Evolutionary conservation across 2,888 invertebrate species (phyloP).

Genomic region (Cotesia congregata): DNA sequence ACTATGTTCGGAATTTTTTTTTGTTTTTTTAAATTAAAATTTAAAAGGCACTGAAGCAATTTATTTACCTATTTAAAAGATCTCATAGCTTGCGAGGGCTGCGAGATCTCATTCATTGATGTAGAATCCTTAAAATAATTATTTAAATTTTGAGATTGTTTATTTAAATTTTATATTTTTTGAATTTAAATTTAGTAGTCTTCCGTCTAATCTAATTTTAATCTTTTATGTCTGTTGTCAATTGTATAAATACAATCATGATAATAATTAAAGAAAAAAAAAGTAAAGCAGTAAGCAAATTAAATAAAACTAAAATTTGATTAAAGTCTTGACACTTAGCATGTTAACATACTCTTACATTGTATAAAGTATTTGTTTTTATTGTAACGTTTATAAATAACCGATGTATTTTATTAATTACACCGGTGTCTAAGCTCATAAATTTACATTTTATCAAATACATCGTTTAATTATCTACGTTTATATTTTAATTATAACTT

Average conservation of each 20-base stretch:
- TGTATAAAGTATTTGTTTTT: constrained; percentile 45
- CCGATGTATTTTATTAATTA: constrained; percentile 33
- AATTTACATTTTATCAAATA: not conserved
- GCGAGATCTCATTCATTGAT: not conserved
- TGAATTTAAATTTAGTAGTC: not conserved
- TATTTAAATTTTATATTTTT: not conserved
- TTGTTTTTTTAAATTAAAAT: not conserved
- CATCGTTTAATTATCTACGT: not conserved
- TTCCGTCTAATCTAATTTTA: constrained; percentile 10
- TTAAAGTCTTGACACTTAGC: constrained; percentile 40
- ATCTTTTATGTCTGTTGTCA: constrained; percentile 14
- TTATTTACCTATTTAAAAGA: not conserved
- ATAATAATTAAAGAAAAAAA: constrained; percentile 3
- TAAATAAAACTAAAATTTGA: constrained; percentile 45
- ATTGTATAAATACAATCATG: constrained; percentile 20
- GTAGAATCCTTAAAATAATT: not conserved
- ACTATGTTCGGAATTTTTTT: not conserved
- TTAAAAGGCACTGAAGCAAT: constrained; percentile 4
- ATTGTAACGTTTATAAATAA: constrained; percentile 4
- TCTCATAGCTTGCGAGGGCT: constrained; percentile 1
- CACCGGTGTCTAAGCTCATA: not conserved
- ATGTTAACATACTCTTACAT: constrained; percentile 47
- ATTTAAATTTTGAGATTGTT: not conserved
- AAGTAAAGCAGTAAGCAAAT: constrained; percentile 27
- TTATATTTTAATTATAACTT: constrained; percentile 44